These are phyloP conservation scores for Herpetotheres cachinnans DNA, from an alignment of 2,113 vertebrate genomes.

Conservation along the genomic window DNA sequence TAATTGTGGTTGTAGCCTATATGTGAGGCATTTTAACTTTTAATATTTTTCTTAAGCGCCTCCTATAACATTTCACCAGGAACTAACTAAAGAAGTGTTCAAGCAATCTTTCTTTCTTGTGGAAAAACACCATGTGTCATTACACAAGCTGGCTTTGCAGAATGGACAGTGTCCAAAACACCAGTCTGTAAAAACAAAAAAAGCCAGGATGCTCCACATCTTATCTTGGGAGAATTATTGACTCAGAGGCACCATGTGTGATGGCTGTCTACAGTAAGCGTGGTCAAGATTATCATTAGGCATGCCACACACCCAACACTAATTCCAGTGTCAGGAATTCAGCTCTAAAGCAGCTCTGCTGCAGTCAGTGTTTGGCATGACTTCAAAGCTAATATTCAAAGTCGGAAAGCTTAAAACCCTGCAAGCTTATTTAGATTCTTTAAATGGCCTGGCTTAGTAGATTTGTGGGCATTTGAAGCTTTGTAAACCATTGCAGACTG, in stretches of 20 bases:
- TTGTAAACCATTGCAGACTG: constrained; percentile 48
- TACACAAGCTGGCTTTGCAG: constrained; percentile 51
- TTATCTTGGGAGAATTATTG: constrained; percentile 71
- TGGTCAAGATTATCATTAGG: constrained; percentile 66
- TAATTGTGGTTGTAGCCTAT: background rate
- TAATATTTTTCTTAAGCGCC: background rate
- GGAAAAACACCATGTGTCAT: constrained; percentile 41
- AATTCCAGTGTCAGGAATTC: constrained; percentile 70
- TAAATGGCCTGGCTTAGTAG: constrained; percentile 65
- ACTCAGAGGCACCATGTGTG: constrained; percentile 66
- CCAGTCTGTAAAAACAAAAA: constrained; percentile 58
- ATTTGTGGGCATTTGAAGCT: constrained; percentile 62
- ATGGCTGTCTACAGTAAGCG: constrained; percentile 14
- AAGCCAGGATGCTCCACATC: constrained; percentile 57
- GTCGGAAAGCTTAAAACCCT: constrained; percentile 59
- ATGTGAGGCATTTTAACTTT: background rate
- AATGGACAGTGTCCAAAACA: constrained; percentile 60
- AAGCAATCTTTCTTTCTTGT: background rate
- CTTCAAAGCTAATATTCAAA: constrained; percentile 76
- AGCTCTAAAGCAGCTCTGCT: constrained; percentile 56
- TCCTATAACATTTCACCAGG: background rate
- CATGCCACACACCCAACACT: constrained; percentile 44
- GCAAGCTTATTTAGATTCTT: constrained; percentile 69
- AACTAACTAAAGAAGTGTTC: background rate
- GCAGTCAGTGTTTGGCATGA: constrained; percentile 61